Conservation (phyloP, 37 sponge, comb jelly and placozoan genomes). For the Diacarnus erythraeanus region DNA sequence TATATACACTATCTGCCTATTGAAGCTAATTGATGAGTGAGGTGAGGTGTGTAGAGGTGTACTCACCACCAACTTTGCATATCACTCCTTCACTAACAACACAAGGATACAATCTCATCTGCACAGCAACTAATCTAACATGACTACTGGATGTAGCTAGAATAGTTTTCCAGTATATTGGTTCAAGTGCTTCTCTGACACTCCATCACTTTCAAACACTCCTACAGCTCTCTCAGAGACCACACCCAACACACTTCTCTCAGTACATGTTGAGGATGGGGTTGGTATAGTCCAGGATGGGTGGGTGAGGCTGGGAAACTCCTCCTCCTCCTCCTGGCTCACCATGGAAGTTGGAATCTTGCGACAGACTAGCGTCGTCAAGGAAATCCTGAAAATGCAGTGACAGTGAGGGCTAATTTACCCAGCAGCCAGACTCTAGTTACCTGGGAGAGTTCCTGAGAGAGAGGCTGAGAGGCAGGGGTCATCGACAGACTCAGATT, state of each 20-base stretch:
- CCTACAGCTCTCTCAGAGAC: background rate
- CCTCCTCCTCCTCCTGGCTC: conserved; percentile 24
- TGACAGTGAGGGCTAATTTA: background rate
- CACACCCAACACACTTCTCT: background rate
- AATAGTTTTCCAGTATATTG: too few species aligned
- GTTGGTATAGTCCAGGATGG: conserved; percentile 58
- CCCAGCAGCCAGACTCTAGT: background rate
- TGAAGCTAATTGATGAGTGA: too few species aligned
- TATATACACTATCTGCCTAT: too few species aligned
- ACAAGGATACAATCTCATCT: too few species aligned
- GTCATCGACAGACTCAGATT: conserved; percentile 56
- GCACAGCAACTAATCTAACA: too few species aligned
- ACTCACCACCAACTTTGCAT: too few species aligned
- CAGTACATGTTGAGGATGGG: conserved; percentile 23
- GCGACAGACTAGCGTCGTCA: conserved; percentile 58
- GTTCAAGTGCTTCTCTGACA: too few species aligned
- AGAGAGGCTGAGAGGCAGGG: conserved; percentile 86
- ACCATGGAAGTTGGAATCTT: conserved; percentile 49
- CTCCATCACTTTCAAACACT: background rate
- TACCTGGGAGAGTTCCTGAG: conserved; percentile 94
- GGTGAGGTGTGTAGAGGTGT: too few species aligned
- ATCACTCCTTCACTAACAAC: too few species aligned
- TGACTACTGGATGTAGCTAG: too few species aligned
- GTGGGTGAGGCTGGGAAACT: conserved; percentile 5
- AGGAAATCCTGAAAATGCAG: conserved; percentile 10